phyloP scores from a whole-genome alignment of 1,140 invertebrate genomes.

The Trialeurodes vaporariorum region DNA sequence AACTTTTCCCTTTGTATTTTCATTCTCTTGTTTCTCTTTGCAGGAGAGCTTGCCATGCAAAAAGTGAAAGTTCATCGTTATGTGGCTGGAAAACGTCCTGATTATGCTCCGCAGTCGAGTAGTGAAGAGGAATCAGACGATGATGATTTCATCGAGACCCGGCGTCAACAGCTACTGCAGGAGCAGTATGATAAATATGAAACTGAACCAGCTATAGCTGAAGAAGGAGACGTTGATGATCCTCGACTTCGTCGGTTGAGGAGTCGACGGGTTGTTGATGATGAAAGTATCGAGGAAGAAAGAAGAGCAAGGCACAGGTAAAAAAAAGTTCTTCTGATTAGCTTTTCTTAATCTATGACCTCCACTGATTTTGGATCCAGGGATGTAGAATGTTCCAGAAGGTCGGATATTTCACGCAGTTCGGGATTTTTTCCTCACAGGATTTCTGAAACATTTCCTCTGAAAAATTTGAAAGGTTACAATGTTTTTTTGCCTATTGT shows the following conservation, averaged over 20 bases:
- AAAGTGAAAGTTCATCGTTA: conserved; percentile 92
- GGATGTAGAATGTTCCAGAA: too few species aligned
- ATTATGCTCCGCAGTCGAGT: conserved; percentile 70
- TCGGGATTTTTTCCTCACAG: too few species aligned
- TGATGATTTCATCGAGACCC: conserved; percentile 67
- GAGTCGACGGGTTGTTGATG: conserved; percentile 29
- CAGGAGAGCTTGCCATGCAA: conserved; percentile 89
- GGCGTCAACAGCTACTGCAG: conserved; percentile 25
- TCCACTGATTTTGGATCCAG: too few species aligned
- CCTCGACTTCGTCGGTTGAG: conserved; percentile 54
- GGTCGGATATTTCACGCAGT: too few species aligned
- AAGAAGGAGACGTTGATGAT: conserved; percentile 44
- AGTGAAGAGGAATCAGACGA: conserved; percentile 74
- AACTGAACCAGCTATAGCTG: conserved; percentile 2
- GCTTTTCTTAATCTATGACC: too few species aligned
- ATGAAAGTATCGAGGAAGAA: conserved; percentile 34
- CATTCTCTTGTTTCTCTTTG: conserved; percentile 20
- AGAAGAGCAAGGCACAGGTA: conserved; percentile 36
- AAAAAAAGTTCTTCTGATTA: too few species aligned
- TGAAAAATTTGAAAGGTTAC: too few species aligned
- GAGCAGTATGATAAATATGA: conserved; percentile 10
- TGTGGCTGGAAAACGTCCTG: conserved; percentile 84
- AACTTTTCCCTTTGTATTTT: background rate
- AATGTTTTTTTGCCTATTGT: too few species aligned
- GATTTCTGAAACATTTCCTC: too few species aligned